Base-by-base conservation (phyloP, 1,140 invertebrate species). In the Lepidurus arcticus region DNA sequence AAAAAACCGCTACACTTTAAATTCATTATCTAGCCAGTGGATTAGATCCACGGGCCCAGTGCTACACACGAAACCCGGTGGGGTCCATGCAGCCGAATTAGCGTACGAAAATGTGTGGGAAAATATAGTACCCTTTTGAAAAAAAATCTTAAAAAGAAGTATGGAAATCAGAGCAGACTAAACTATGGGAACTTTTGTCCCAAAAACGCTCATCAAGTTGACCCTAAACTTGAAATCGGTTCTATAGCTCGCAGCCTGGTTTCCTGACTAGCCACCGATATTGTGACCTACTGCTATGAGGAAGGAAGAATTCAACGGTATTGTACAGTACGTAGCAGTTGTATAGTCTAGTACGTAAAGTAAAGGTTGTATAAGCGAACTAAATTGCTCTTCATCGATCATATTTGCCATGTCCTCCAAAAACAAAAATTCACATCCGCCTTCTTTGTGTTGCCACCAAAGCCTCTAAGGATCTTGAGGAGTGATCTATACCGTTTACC, bases 221-320 rank as follows among this genome's bases (percentile, higher is more conserved):
- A 65, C 53, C 53, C 53, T 65, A 65, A 65, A 65, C 53, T 65
- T 65, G 53, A 65, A 65, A 65, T 34, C 21, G 53, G 16, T 65
- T 65, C 21, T 65, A 16, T 65, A 65, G 53, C 53, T 65, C 53
- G 16, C 13, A 65, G 53, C 53, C 53, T 65, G 16, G 16, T 65
- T 65, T 65, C 53, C n/a, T 65, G 21, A 21, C 16, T 65, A 16
- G 53, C 53, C 53, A 65, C 53, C 53, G 21, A 65, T 65, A 21
- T 13, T 65, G 16, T 65, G 53, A 65, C 53, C 53, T 65, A 65
- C 53, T 65, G 53, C 53, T 65, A n/a, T 21, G 1, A 65, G 53
- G 53, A 65, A 13, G 53, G 53, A 65, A 65, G n/a, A 65, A 65
- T 9, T 9, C 53, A 9, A 65, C 53, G 13, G 53, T 21, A 7